Percentiles rank a stretch among this genome's conserved stretches.
phyloP scores from a whole-genome alignment of 2,113 vertebrate genomes.

The Phyllostomus hastatus region DNA sequence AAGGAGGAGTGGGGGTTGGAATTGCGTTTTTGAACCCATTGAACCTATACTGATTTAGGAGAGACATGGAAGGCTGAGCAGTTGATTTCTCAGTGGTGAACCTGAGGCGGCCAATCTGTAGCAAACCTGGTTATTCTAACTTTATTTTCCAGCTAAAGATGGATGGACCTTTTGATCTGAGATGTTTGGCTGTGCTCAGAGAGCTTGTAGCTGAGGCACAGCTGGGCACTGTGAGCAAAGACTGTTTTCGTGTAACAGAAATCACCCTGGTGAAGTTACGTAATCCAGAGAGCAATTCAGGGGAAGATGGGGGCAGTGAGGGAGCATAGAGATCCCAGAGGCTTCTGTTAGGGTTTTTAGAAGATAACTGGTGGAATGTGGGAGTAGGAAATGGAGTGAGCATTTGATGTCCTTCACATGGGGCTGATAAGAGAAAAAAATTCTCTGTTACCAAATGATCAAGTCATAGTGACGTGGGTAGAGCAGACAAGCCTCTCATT shows the following conservation, averaged over 20 bases:
- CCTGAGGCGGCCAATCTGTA: background rate
- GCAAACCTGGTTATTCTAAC: slow-evolving; percentile 22
- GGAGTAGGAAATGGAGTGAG: background rate
- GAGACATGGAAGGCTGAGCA: background rate
- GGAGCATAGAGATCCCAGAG: background rate
- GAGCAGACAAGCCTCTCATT: background rate
- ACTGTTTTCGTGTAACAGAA: background rate
- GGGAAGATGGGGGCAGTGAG: background rate
- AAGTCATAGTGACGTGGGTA: background rate
- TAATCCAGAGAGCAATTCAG: background rate
- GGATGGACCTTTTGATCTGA: background rate
- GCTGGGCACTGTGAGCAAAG: background rate
- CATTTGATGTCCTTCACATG: background rate
- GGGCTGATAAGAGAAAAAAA: background rate
- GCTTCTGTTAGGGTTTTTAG: background rate
- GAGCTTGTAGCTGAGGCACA: background rate
- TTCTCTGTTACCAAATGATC: background rate
- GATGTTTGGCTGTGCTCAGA: background rate
- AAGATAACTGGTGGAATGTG: background rate
- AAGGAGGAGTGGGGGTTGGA: background rate
- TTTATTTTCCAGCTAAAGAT: background rate
- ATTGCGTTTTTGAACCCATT: background rate
- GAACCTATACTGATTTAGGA: background rate
- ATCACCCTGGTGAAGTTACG: background rate
- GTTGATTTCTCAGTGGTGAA: slow-evolving; percentile 22